Conservation (phyloP, 2,113 vertebrate species). For the Pelodiscus sinensis region DNA sequence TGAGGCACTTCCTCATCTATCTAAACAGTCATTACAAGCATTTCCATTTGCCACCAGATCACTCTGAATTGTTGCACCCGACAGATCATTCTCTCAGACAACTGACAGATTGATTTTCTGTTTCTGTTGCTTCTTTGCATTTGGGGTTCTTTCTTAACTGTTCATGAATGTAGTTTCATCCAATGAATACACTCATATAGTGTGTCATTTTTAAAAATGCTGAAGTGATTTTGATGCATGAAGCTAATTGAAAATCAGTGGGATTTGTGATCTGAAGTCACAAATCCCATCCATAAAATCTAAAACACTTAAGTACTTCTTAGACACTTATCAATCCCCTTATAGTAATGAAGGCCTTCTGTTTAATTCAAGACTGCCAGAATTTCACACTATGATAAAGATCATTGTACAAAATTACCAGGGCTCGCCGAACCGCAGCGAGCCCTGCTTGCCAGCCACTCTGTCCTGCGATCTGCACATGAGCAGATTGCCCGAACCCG, state of each 20-base stretch:
- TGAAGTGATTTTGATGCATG: not conserved
- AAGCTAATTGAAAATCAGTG: not conserved
- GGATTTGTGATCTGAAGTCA: not conserved
- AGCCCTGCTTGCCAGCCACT: no score
- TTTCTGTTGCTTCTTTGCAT: conserved; percentile 2
- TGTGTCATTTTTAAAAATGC: not conserved
- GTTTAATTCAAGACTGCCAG: not conserved
- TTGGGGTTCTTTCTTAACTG: conserved; percentile 25
- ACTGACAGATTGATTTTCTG: conserved; percentile 7
- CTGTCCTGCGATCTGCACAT: no score
- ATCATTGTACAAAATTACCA: not conserved
- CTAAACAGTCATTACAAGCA: conserved; percentile 16
- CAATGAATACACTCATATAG: not conserved
- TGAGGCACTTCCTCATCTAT: not conserved
- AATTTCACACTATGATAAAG: not conserved
- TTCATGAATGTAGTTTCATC: not conserved
- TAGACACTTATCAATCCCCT: not conserved
- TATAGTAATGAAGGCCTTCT: not conserved
- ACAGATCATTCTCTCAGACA: conserved; percentile 39
- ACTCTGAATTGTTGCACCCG: not conserved
- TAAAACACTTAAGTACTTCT: not conserved
- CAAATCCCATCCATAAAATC: not conserved
- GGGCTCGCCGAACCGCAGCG: no score
- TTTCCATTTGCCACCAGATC: conserved; percentile 13
- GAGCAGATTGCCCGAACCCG: no score